Evolutionary conservation across 2,113 vertebrate genomes (phyloP).

Genomic region (Otolemur garnettii): DNA sequence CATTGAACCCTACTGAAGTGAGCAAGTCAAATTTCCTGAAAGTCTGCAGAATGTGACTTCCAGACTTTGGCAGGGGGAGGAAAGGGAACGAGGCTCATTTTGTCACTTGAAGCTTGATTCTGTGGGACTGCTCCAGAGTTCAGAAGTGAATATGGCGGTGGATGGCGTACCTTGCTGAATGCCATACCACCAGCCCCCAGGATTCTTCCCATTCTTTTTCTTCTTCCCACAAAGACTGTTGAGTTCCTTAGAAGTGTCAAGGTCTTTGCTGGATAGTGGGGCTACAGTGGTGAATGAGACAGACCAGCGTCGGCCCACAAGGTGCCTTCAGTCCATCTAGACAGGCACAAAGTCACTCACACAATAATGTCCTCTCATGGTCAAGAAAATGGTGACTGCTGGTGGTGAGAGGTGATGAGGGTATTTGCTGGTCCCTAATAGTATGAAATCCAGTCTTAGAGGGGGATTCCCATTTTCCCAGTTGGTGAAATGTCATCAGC

Average conservation of each 20-base stretch:
- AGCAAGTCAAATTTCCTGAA: conserved; percentile 44
- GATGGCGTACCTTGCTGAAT: neutral
- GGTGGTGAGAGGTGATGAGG: neutral
- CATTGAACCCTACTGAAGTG: neutral
- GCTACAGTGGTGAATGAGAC: neutral
- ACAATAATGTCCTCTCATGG: neutral
- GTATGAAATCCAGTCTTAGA: neutral
- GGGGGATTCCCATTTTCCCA: neutral
- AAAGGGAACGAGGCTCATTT: conserved; percentile 10
- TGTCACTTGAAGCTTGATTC: neutral
- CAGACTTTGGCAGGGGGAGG: neutral
- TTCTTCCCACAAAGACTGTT: neutral
- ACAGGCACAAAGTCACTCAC: neutral
- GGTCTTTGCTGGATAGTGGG: neutral
- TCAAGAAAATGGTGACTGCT: neutral
- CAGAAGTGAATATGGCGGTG: fast-evolving
- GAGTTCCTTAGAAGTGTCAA: neutral
- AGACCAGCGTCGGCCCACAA: neutral
- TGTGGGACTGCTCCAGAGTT: neutral
- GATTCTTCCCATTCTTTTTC: neutral
- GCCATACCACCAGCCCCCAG: no score
- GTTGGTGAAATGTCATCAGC: neutral
- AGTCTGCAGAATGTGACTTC: conserved; percentile 14
- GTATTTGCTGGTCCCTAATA: neutral
- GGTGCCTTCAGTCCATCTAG: neutral